Evolutionary conservation across 1,140 invertebrate genomes (phyloP).

Genomic region (Ladona fulva): DNA sequence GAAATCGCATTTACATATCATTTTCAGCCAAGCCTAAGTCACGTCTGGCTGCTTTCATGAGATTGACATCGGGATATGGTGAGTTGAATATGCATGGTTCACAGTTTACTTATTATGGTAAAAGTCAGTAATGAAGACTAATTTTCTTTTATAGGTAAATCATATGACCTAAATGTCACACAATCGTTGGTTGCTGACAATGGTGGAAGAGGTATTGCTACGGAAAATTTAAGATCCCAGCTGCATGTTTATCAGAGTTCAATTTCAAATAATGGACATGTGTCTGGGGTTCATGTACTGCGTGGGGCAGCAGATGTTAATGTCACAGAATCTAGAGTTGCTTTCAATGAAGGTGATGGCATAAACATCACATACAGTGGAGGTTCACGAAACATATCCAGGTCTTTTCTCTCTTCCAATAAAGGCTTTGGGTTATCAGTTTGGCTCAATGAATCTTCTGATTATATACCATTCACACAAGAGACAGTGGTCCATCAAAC

Average conservation of each 20-base stretch:
- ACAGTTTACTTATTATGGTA: slow-evolving; percentile 10
- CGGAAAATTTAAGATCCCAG: slow-evolving; percentile 74
- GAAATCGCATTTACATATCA: slow-evolving; percentile 64
- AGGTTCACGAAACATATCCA: slow-evolving; percentile 79
- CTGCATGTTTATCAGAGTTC: slow-evolving; percentile 69
- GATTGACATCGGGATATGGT: slow-evolving; percentile 62
- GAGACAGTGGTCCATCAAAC: slow-evolving; percentile 81
- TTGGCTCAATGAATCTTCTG: slow-evolving; percentile 80
- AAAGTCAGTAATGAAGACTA: background rate
- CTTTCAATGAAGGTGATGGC: slow-evolving; percentile 85
- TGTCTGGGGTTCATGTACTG: slow-evolving; percentile 77
- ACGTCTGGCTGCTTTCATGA: slow-evolving; percentile 61
- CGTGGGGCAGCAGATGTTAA: slow-evolving; percentile 86
- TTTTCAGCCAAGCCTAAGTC: slow-evolving; percentile 59
- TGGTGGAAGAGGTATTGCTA: slow-evolving; percentile 81
- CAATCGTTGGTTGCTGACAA: slow-evolving; percentile 79
- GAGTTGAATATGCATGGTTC: slow-evolving; percentile 26
- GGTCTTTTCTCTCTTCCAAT: slow-evolving; percentile 69
- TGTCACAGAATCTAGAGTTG: slow-evolving; percentile 79
- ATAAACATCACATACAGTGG: slow-evolving; percentile 87
- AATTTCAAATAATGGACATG: slow-evolving; percentile 78
- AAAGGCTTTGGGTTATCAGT: slow-evolving; percentile 72
- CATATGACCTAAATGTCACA: slow-evolving; percentile 78
- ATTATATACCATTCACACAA: slow-evolving; percentile 69
- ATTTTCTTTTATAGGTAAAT: slow-evolving; percentile 51